Evolutionary conservation across 2,888 invertebrate genomes (phyloP).

Genomic region (Cordilura impudica): DNA sequence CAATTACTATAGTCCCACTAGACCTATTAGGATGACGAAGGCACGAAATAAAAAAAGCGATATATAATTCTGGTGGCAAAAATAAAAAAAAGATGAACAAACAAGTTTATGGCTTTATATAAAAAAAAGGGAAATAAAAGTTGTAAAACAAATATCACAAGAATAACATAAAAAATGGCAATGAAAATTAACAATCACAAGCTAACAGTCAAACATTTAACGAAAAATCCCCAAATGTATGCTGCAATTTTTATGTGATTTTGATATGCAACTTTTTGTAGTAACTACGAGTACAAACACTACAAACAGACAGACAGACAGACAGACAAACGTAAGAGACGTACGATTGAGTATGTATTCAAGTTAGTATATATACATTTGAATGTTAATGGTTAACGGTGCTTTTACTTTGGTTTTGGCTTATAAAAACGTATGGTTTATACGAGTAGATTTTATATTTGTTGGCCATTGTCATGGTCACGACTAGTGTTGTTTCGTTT

Average conservation of each 20-base stretch:
- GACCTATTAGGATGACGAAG: conserved; percentile 30
- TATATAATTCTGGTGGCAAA: neutral
- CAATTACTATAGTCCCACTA: conserved; percentile 23
- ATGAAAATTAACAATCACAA: conserved; percentile 64
- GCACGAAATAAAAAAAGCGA: conserved; percentile 6
- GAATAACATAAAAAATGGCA: conserved; percentile 41
- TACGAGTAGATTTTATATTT: conserved; percentile 1
- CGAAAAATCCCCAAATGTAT: conserved; percentile 65
- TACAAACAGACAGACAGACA: no score
- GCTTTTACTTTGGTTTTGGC: neutral
- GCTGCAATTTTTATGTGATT: conserved; percentile 64
- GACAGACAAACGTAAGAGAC: no score
- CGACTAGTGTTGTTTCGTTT: conserved; percentile 4
- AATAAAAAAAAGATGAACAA: neutral
- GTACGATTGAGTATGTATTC: no score
- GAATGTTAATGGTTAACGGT: neutral
- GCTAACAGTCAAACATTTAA: conserved; percentile 63
- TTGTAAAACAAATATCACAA: conserved; percentile 2
- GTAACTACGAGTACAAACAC: no score
- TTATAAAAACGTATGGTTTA: neutral
- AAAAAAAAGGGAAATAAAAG: neutral
- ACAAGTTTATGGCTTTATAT: conserved; percentile 26
- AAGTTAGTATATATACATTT: neutral
- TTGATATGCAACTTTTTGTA: conserved; percentile 55
- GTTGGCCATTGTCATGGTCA: conserved; percentile 52